These are phyloP conservation scores for Chrysotoxum bicinctum DNA, from an alignment of 2,888 invertebrate species.

Conservation along the genomic window DNA sequence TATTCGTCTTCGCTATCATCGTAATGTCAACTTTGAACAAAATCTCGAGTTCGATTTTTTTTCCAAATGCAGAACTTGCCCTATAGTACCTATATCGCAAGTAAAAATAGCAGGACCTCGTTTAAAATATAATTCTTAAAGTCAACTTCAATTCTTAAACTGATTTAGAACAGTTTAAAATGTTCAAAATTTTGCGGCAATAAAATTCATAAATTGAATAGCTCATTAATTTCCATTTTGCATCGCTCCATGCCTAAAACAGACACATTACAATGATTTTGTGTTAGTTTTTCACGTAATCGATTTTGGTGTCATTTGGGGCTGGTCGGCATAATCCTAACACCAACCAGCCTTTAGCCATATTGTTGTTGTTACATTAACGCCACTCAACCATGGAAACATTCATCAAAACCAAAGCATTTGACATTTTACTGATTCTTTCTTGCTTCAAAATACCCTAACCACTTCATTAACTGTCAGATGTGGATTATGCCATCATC, in stretches of 20 bases:
- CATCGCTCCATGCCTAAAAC: not conserved
- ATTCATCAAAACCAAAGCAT: conserved; percentile 65
- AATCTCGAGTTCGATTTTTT: no score
- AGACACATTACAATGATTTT: conserved; percentile 34
- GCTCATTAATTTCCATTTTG: conserved; percentile 64
- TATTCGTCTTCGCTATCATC: no score
- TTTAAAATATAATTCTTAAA: no score
- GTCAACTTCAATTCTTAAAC: no score
- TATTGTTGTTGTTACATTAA: conserved; percentile 74
- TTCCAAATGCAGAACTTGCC: no score
- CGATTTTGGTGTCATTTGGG: not conserved
- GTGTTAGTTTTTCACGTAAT: not conserved
- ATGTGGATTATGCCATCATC: conserved; percentile 38
- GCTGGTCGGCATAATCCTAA: conserved; percentile 41
- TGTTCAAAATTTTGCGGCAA: no score
- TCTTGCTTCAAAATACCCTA: conserved; percentile 19
- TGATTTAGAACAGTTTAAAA: no score
- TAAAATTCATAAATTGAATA: conserved; percentile 54
- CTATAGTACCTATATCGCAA: no score
- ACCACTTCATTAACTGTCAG: conserved; percentile 45
- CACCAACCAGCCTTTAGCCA: conserved; percentile 55
- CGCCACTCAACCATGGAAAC: conserved; percentile 75
- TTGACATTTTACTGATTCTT: conserved; percentile 43
- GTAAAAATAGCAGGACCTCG: no score
- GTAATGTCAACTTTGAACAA: no score